Percentiles rank a stretch among this genome's conserved stretches.
Evolutionary conservation across 2,888 invertebrate genomes (phyloP).

Genomic region (Apamea anceps): DNA sequence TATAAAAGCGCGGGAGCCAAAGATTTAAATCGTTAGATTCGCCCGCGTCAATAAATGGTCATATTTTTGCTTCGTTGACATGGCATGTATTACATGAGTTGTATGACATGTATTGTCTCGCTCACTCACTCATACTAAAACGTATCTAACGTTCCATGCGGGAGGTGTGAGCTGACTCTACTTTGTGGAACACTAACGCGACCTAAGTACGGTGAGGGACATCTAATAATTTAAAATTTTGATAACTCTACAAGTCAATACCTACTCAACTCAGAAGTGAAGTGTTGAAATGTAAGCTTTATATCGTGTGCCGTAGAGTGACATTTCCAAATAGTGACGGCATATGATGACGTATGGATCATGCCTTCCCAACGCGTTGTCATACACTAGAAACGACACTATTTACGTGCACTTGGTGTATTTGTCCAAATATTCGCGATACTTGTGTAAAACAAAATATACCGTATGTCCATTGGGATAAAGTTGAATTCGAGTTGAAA

Average conservation of each 20-base stretch:
- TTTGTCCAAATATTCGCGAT: neutral
- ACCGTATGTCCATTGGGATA: neutral
- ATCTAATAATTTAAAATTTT: conserved; percentile 3
- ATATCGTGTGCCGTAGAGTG: neutral
- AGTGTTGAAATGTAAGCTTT: conserved; percentile 23
- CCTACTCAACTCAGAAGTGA: neutral
- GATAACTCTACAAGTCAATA: neutral
- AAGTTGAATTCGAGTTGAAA: too few species aligned
- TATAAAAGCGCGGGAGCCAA: neutral
- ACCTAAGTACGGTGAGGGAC: neutral
- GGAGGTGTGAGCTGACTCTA: neutral
- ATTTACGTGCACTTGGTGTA: neutral
- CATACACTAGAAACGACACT: neutral
- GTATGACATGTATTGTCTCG: neutral
- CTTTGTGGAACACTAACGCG: too few species aligned
- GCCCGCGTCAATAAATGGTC: neutral
- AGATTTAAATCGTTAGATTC: conserved; percentile 3
- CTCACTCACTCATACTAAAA: neutral
- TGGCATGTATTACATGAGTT: too few species aligned
- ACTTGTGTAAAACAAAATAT: neutral
- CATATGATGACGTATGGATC: neutral
- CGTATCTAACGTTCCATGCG: neutral
- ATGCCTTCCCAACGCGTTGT: neutral
- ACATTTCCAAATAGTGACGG: neutral
- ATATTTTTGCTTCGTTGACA: neutral